Conservation (phyloP, 2,797 vertebrate genomes). For the Saguinus oedipus region DNA sequence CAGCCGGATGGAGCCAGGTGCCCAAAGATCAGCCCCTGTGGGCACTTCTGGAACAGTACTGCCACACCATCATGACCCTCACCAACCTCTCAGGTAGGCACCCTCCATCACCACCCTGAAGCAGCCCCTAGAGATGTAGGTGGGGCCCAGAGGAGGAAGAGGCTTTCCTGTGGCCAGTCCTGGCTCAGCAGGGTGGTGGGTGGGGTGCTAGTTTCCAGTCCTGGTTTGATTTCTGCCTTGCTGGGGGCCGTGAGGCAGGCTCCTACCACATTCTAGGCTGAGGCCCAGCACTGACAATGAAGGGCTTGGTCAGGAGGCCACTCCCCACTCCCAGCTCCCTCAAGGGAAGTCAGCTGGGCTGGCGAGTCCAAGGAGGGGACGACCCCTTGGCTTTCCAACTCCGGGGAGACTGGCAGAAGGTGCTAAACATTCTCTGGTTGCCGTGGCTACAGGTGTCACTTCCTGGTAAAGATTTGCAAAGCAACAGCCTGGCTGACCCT, state of each 20-base stretch:
- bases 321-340: not conserved
- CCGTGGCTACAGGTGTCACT: conserved; percentile 52
- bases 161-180: not conserved
- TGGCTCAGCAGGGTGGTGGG: accelerated
- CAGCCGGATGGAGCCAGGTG: not conserved
- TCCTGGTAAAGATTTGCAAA: not conserved
- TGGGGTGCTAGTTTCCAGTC: not conserved
- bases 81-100: conserved; percentile 54
- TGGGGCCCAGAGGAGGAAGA: accelerated
- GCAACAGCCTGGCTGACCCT: not conserved
- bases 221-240: not conserved
- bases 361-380: not conserved
- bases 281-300: not conserved
- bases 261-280: not conserved
- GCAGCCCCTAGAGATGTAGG: too few relatives aligned
- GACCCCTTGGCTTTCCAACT: conserved; percentile 11
- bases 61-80: not conserved
- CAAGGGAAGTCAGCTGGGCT: not conserved
- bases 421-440: conserved; percentile 47
- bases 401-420: not conserved
- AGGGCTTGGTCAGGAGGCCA: not conserved
- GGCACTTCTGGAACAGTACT: conserved; percentile 59
- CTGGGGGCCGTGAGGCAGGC: not conserved
- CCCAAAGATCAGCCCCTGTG: conserved; percentile 39
- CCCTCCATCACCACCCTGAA: not conserved